phyloP scores from a whole-genome alignment of 2,113 vertebrate species.

The Myrmecobius fasciatus region DNA sequence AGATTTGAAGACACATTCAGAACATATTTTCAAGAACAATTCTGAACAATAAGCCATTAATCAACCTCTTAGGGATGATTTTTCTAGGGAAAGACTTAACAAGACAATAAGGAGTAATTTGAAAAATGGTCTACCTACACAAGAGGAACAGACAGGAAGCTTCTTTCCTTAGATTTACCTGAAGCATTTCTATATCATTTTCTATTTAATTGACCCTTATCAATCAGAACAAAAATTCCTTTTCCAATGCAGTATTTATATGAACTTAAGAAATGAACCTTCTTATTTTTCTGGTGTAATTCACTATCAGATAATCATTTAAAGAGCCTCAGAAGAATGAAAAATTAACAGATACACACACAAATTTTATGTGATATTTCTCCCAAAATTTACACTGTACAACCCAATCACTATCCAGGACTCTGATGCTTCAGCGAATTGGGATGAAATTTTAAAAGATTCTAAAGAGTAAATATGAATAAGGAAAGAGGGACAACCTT shows the following conservation, averaged over 20 bases:
- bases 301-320: conserved; percentile 20
- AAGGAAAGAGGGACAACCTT: neutral
- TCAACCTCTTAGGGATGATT: conserved; percentile 61
- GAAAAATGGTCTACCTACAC: conserved; percentile 51
- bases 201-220: conserved; percentile 77
- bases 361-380: conserved; percentile 30
- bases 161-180: conserved; percentile 58
- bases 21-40: conserved; percentile 76
- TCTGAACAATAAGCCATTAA: conserved; percentile 64
- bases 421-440: conserved; percentile 31
- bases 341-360: too few relatives aligned
- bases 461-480: conserved; percentile 7
- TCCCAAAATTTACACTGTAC: conserved; percentile 42
- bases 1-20: conserved; percentile 74
- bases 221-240: conserved; percentile 58
- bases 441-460: neutral
- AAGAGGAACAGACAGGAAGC: neutral
- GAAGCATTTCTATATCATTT: conserved; percentile 62
- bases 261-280: conserved; percentile 72
- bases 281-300: conserved; percentile 55
- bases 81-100: conserved; percentile 68
- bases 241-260: conserved; percentile 70
- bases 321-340: conserved; percentile 44
- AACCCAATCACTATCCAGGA: conserved; percentile 26
- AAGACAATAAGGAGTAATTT: conserved; percentile 57